These are phyloP conservation scores for Habroteleia sp. DNA, from an alignment of 2,888 invertebrate species.

Conservation along the genomic window DNA sequence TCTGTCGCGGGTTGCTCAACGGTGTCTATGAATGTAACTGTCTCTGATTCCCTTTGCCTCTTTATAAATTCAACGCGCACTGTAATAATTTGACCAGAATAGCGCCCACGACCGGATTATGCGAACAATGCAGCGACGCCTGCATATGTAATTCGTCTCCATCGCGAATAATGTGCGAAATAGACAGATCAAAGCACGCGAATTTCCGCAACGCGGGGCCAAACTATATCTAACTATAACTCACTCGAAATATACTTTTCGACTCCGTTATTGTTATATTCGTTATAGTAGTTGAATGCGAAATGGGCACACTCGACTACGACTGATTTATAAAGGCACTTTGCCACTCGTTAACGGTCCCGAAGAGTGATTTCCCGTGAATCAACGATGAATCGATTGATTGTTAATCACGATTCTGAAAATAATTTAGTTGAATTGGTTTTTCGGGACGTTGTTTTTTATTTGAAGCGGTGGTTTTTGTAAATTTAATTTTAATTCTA, in stretches of 20 bases:
- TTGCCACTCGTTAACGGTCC: conserved; percentile 17
- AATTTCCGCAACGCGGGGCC: conserved; percentile 50
- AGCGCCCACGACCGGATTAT: conserved; percentile 65
- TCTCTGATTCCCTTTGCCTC: conserved; percentile 23
- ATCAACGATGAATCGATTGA: too few relatives aligned
- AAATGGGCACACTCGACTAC: conserved; percentile 17
- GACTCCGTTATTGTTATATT: conserved; percentile 53
- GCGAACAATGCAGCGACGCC: conserved; percentile 65
- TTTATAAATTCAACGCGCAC: conserved; percentile 49
- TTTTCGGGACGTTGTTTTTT: too few relatives aligned
- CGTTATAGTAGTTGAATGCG: conserved; percentile 37
- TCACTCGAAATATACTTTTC: conserved; percentile 50
- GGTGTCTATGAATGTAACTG: conserved; percentile 64
- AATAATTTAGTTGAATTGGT: too few relatives aligned
- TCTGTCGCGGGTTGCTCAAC: conserved; percentile 19
- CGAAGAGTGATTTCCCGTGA: conserved; percentile 21
- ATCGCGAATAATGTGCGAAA: conserved; percentile 58
- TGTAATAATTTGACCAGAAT: conserved; percentile 67
- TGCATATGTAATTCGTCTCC: conserved; percentile 61
- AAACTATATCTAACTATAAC: conserved; percentile 61
- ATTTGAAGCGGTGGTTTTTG: too few relatives aligned
- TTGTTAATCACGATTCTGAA: too few relatives aligned
- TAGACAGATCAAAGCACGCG: conserved; percentile 59
- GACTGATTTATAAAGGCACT: conserved; percentile 31
- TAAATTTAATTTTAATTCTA: too few relatives aligned